These are phyloP conservation scores for Erebia epiphron DNA, from an alignment of 2,888 invertebrate genomes.

Conservation along the genomic window DNA sequence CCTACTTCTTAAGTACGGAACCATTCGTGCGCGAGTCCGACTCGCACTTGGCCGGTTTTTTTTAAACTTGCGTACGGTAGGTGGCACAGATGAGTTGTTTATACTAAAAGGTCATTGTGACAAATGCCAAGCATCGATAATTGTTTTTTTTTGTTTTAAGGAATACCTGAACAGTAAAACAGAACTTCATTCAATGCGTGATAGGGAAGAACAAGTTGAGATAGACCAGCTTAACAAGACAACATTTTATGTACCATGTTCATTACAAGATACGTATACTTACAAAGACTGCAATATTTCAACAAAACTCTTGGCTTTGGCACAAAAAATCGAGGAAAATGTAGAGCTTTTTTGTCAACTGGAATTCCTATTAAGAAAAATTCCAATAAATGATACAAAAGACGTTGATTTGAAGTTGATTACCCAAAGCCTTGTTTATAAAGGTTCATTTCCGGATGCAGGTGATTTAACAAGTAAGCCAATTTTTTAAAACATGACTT, in stretches of 20 bases:
- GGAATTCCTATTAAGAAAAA: conserved; percentile 43
- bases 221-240: not conserved
- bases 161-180: conserved; percentile 20
- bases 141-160: conserved; percentile 11
- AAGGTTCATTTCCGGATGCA: conserved; percentile 22
- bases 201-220: not conserved
- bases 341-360: conserved; percentile 44
- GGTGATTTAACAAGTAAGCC: conserved; percentile 24
- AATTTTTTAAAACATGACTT: not conserved
- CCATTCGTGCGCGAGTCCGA: too few species aligned
- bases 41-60: too few species aligned
- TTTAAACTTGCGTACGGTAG: too few species aligned
- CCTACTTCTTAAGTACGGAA: too few species aligned
- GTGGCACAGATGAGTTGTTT: too few species aligned
- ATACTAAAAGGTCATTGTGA: too few species aligned
- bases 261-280: too few species aligned
- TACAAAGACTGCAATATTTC: not conserved
- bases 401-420: conserved; percentile 45
- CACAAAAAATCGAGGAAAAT: conserved; percentile 38
- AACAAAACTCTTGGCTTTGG: conserved; percentile 32
- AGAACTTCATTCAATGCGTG: not conserved
- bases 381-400: conserved; percentile 40
- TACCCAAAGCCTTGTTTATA: conserved; percentile 39
- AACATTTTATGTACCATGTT: not conserved
- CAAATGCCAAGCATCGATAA: too few species aligned